Evolutionary conservation across 2,797 vertebrate genomes (phyloP), one percentile per base, ranked within the genome.

Genomic region (Myotis myotis): DNA sequence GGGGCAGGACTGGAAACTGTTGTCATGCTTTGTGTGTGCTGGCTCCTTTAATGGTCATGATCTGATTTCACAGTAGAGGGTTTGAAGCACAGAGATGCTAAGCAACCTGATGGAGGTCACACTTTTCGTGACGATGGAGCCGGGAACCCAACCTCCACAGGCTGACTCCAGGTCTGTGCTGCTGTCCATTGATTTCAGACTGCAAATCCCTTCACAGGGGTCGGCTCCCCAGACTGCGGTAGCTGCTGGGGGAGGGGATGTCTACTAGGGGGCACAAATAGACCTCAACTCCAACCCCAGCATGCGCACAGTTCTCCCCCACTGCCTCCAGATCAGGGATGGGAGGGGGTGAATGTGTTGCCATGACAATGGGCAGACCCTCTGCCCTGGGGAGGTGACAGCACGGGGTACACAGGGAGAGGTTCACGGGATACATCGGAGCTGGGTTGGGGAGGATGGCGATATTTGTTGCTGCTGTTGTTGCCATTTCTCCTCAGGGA

Each of bases 1-100:
- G 13, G 51, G 30, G 28, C 8, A 0, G 0, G 0, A 9, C 44
- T 1, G 13, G 44, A 13, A 8, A 1, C 4, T 1, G 36, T 12
- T 10, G 25, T 53, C 33, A 0, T 6, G 49, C 74, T 22, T 11
- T 12, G 55, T 5, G 1, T 1, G 7, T 0, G 11, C n/a, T 28
- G 25, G 23, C 17, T 3, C 3, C 16, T 47, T 33, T 44, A 1
- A 16, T 49, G 22, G 23, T n/a, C 25, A 16, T 2, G 1, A 4
- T 12, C 11, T 1, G 5, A n/a, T 51, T 75, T 78, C 17, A 7
- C 9, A 10, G n/a, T 6, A 12, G 71, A 74, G 47, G 47, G 10
- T 13, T 19, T 7, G 75, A 79, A 38, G 70, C 22, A 28, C 89
- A 15, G 71, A 81, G 78, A 51, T 6, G 20, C 25, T 28, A 22